phyloP scores from a whole-genome alignment of 2,113 vertebrate species.

The Plestiodon gilberti region DNA sequence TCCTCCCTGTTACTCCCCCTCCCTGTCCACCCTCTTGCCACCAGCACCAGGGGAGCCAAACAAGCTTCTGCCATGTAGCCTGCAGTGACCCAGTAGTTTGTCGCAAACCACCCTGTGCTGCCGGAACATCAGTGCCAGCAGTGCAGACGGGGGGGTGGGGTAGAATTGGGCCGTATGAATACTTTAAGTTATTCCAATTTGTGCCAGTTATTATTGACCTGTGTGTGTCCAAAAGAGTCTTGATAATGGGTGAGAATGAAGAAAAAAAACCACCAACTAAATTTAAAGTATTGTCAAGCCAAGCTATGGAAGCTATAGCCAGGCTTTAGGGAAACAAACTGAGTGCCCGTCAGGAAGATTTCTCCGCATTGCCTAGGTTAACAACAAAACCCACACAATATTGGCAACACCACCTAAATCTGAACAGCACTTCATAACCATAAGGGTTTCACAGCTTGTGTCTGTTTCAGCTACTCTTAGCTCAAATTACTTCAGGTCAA shows the following conservation, averaged over 20 bases:
- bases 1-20: no score
- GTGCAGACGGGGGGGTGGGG: no score
- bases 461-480: neutral
- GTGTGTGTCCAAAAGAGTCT: constrained; percentile 28
- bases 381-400: neutral
- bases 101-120: no score
- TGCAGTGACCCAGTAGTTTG: no score
- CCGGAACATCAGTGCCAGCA: no score
- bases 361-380: neutral
- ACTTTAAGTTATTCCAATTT: no score
- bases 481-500: constrained; percentile 4
- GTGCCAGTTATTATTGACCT: constrained; percentile 12
- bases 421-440: neutral
- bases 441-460: neutral
- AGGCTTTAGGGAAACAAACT: neutral
- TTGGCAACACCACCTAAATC: neutral
- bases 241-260: constrained; percentile 14
- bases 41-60: no score
- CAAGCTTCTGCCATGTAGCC: no score
- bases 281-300: neutral
- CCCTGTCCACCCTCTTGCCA: no score
- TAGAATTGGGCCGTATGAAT: no score
- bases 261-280: no score
- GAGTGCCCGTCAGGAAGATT: neutral
- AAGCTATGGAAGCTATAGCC: neutral